phyloP scores from a whole-genome alignment of 2,113 vertebrate genomes.

The Callithrix jacchus region DNA sequence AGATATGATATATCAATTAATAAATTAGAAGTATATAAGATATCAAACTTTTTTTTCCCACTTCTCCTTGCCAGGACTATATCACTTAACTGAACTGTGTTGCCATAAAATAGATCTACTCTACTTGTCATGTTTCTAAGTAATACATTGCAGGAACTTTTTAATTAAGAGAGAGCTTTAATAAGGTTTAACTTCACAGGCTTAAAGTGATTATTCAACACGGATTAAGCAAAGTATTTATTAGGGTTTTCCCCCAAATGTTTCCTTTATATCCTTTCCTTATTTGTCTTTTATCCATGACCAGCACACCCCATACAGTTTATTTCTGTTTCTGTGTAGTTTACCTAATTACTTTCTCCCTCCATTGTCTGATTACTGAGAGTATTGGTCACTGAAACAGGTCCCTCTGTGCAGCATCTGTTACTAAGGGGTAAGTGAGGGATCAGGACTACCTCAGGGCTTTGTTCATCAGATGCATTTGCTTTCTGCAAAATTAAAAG shows the following conservation, averaged over 20 bases:
- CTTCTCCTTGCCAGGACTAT: background rate
- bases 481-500: conserved; percentile 52
- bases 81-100: background rate
- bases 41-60: background rate
- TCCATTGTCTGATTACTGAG: conserved; percentile 4
- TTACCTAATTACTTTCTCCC: conserved; percentile 24
- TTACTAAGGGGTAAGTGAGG: conserved; percentile 47
- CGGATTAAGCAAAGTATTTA: background rate
- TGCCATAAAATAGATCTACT: background rate
- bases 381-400: background rate
- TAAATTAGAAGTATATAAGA: background rate
- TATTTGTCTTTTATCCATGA: background rate
- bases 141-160: background rate
- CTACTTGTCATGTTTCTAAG: background rate
- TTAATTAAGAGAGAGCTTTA: conserved; percentile 9
- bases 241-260: background rate
- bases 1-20: background rate
- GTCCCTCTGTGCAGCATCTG: background rate
- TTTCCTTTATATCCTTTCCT: background rate
- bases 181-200: background rate
- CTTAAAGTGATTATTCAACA: background rate
- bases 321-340: conserved; percentile 8
- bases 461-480: conserved; percentile 39
- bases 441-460: background rate
- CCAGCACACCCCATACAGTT: background rate